Evolutionary conservation across 1,140 invertebrate genomes (phyloP).

Genomic region (Steinernema feltiae): DNA sequence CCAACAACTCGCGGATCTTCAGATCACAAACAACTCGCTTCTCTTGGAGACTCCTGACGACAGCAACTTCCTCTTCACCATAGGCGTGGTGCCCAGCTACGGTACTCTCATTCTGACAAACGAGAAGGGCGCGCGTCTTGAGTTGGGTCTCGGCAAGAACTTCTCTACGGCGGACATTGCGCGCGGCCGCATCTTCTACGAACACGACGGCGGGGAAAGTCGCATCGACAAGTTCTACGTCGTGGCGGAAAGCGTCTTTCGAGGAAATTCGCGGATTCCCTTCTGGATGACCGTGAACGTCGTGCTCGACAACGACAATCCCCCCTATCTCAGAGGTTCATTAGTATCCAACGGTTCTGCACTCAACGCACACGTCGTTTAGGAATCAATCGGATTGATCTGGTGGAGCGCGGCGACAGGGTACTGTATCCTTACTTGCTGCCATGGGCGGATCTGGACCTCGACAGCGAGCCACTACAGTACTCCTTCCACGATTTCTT

Average conservation of each 20-base stretch:
- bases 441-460: constrained; percentile 46
- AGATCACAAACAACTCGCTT: constrained; percentile 54
- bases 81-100: constrained; percentile 45
- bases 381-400: constrained; percentile 24
- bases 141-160: constrained; percentile 34
- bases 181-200: constrained; percentile 46
- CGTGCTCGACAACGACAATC: constrained; percentile 47
- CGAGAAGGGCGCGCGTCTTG: constrained; percentile 12
- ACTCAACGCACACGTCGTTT: not conserved
- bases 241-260: constrained; percentile 42
- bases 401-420: constrained; percentile 45
- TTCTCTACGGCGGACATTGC: constrained; percentile 50
- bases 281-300: constrained; percentile 50
- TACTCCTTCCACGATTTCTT: constrained; percentile 45
- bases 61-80: constrained; percentile 45
- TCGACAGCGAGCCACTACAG: constrained; percentile 28
- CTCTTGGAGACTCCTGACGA: constrained; percentile 52
- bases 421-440: constrained; percentile 42
- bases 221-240: constrained; percentile 36
- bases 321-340: constrained; percentile 35
- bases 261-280: constrained; percentile 37
- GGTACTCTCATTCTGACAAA: constrained; percentile 39
- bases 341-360: constrained; percentile 1
- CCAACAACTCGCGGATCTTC: constrained; percentile 5
- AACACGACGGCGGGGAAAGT: constrained; percentile 49